These are phyloP conservation scores for Drosophila buzzatii DNA, from an alignment of 2,888 invertebrate genomes.

Conservation along the genomic window DNA sequence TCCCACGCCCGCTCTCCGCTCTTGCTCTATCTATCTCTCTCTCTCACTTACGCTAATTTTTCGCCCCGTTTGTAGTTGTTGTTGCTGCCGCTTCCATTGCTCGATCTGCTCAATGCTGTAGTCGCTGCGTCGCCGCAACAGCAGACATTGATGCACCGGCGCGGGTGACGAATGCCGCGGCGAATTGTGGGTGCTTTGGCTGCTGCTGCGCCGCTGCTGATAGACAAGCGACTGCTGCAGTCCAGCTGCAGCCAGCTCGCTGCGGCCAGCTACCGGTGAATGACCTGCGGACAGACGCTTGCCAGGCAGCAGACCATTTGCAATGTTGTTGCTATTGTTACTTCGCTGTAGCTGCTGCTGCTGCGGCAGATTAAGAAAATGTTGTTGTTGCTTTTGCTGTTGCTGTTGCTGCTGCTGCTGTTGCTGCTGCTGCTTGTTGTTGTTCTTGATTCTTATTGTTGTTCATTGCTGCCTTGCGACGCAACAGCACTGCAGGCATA, in stretches of 20 bases:
- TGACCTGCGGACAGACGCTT: slow-evolving; percentile 75
- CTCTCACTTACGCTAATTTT: slow-evolving; percentile 69
- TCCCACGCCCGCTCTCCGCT: too few relatives aligned
- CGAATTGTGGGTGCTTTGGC: slow-evolving; percentile 59
- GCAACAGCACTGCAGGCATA: slow-evolving; percentile 68
- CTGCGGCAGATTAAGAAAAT: slow-evolving; percentile 39
- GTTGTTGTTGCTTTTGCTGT: slow-evolving; percentile 30
- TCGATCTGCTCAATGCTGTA: slow-evolving; percentile 77
- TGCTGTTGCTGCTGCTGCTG: slow-evolving; percentile 39
- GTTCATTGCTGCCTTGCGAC: slow-evolving; percentile 54
- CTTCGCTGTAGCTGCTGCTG: slow-evolving; percentile 27
- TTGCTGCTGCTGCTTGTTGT: slow-evolving; percentile 38
- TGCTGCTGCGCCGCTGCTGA: slow-evolving; percentile 60
- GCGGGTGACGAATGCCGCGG: slow-evolving; percentile 70
- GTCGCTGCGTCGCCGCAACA: slow-evolving; percentile 81
- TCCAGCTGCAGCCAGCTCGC: slow-evolving; percentile 43
- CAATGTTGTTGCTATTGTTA: slow-evolving; percentile 66
- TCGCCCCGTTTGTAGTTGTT: slow-evolving; percentile 56
- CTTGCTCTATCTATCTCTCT: too few relatives aligned
- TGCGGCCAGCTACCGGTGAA: slow-evolving; percentile 57
- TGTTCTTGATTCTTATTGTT: slow-evolving; percentile 49
- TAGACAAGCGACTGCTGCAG: slow-evolving; percentile 74
- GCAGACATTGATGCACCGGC: slow-evolving; percentile 74
- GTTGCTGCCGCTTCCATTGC: slow-evolving; percentile 72
- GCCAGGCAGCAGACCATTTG: slow-evolving; percentile 70